These are phyloP conservation scores for Craseonycteris thonglongyai DNA, from an alignment of 2,113 vertebrate genomes.

Conservation along the genomic window DNA sequence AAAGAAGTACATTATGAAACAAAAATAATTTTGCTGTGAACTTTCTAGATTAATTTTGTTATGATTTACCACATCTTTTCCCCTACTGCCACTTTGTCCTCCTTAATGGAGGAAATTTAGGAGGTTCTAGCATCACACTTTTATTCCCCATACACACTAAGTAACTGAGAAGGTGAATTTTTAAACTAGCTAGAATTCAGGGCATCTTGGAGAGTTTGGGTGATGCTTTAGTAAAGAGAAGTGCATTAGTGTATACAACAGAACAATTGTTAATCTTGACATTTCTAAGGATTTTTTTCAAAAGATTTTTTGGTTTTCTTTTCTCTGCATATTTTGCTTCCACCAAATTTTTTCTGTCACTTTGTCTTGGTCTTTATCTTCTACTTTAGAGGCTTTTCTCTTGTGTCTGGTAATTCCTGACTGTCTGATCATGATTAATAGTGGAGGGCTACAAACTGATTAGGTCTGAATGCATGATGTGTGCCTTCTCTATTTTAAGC, in stretches of 20 bases:
- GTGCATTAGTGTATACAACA: background rate
- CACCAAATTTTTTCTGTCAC: background rate
- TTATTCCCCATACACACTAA: background rate
- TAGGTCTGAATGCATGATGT: background rate
- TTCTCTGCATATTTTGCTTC: background rate
- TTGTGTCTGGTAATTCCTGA: background rate
- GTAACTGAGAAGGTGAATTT: background rate
- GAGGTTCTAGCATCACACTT: background rate
- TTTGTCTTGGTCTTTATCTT: background rate
- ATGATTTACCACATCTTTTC: background rate
- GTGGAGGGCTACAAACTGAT: background rate
- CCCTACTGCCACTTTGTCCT: background rate
- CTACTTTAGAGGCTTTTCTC: background rate
- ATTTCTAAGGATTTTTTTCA: background rate
- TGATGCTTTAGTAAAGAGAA: background rate
- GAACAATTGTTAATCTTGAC: background rate
- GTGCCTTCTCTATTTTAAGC: background rate
- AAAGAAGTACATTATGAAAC: background rate
- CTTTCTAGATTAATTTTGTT: background rate
- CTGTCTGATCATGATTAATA: background rate
- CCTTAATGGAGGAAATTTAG: background rate
- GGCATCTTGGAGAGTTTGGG: background rate
- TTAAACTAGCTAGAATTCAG: background rate
- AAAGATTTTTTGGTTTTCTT: background rate
- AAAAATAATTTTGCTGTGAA: conserved; percentile 9